Evolutionary conservation across 2,888 invertebrate genomes (phyloP).

Genomic region (Pseudococcus viburni): DNA sequence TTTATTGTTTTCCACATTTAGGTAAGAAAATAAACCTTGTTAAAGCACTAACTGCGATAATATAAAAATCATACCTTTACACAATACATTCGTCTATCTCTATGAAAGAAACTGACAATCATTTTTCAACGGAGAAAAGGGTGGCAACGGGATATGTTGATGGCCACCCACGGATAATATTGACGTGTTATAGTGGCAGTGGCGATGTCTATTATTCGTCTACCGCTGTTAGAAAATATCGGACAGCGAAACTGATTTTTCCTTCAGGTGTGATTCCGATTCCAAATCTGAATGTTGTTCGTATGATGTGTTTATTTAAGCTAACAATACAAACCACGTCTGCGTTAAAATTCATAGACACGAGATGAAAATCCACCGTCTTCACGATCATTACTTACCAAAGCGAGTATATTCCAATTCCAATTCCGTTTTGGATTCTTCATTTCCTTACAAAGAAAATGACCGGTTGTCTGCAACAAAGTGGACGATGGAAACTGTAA

Average conservation of each 20-base stretch:
- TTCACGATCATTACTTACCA: not conserved
- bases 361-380: not conserved
- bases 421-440: too few relatives aligned
- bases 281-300: not conserved
- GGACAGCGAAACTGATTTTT: constrained; percentile 30
- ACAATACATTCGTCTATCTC: constrained; percentile 2
- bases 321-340: constrained; percentile 9
- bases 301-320: constrained; percentile 54
- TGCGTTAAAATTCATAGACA: constrained; percentile 52
- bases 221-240: constrained; percentile 18
- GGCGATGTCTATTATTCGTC: constrained; percentile 47
- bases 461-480: not conserved
- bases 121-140: constrained; percentile 31
- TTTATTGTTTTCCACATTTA: not conserved
- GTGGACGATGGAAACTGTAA: too few relatives aligned
- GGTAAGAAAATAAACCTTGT: not conserved
- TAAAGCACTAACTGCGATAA: not conserved
- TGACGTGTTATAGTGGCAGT: constrained; percentile 40
- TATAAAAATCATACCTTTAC: constrained; percentile 27
- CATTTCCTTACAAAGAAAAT: not conserved
- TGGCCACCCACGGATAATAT: constrained; percentile 60
- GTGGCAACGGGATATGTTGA: constrained; percentile 61
- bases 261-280: constrained; percentile 47
- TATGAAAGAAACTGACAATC: constrained; percentile 45
- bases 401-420: not conserved